Evolutionary conservation across 2,113 vertebrate species (phyloP), one percentile per base, ranked within the genome.

Genomic region (Chionodraco myersi): DNA sequence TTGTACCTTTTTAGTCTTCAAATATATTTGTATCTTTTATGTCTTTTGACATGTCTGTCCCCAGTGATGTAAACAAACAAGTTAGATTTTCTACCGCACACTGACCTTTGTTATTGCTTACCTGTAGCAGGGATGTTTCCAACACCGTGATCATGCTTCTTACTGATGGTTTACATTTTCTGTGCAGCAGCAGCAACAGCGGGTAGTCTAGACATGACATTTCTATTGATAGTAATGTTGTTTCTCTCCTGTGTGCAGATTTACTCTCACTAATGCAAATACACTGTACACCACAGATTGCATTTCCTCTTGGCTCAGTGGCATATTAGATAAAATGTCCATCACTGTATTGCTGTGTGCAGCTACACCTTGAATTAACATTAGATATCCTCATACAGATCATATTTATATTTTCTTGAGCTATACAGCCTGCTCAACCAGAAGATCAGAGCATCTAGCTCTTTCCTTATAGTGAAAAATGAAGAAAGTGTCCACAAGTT

Each of bases 311-410:
- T n/a, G 44, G 10, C 48, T 0, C 14, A 76, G 14, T 41, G 15
- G 44, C 16, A 74, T 47, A 80, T 87, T 56, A 66, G 26, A 80
- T 89, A 11, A 65, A 12, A 60, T 73, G 75, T 78, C 76, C 65
- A 80, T 84, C 62, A 60, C 30, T 36, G 26, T 13, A 48, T 53
- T 74, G 30, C 30, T 30, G 54, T 77, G 26, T 45, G 23, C 14
- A 52, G 36, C 48, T 47, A 13, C 14, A 3, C 18, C 15, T 61
- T 52, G 1, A 21, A 30, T 51, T 15, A 10, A 58, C 21, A 15
- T 45, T 12, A 21, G 10, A 47, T 36, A 56, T 63, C 1, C 44
- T 72, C 45, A 54, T 10, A 21, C 30, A 5, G 16, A 58, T 64
- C 26, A 64, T 30, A n/a, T 52, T 66, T 41, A 56, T 69, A 62